Evolutionary conservation across 2,113 vertebrate species (phyloP).

Genomic region (Cacatua alba): DNA sequence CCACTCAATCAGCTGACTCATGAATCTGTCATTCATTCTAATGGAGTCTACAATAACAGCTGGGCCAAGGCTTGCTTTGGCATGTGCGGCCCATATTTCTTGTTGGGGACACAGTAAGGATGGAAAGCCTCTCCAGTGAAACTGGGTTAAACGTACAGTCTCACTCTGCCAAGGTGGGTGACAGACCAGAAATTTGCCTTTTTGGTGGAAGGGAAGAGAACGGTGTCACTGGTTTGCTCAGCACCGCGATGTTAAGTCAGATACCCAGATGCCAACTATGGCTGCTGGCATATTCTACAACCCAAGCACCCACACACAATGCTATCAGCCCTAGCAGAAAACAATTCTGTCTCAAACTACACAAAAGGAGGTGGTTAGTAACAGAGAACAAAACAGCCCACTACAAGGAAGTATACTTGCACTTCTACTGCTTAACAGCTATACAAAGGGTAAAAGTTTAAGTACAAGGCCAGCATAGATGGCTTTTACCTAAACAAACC

Average conservation of each 20-base stretch:
- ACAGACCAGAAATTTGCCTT: neutral
- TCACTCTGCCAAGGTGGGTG: neutral
- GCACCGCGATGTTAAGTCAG: neutral
- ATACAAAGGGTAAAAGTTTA: neutral
- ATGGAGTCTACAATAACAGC: neutral
- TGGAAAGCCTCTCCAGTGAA: neutral
- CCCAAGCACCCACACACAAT: neutral
- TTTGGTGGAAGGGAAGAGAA: neutral
- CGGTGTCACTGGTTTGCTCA: neutral
- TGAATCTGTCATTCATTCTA: neutral
- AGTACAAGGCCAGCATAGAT: neutral
- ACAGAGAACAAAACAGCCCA: neutral
- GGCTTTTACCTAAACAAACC: neutral
- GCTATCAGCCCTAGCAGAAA: neutral
- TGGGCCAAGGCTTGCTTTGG: neutral
- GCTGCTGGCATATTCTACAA: neutral
- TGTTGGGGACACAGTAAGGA: neutral
- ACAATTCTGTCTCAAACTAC: neutral
- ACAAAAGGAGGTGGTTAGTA: neutral
- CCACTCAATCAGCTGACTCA: neutral
- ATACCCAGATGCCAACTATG: neutral
- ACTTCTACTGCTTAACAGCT: neutral
- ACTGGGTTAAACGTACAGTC: neutral
- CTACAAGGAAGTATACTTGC: neutral
- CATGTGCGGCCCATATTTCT: neutral